Evolutionary conservation across 2,797 vertebrate species (phyloP).

Genomic region (Clarias platycephalus): DNA sequence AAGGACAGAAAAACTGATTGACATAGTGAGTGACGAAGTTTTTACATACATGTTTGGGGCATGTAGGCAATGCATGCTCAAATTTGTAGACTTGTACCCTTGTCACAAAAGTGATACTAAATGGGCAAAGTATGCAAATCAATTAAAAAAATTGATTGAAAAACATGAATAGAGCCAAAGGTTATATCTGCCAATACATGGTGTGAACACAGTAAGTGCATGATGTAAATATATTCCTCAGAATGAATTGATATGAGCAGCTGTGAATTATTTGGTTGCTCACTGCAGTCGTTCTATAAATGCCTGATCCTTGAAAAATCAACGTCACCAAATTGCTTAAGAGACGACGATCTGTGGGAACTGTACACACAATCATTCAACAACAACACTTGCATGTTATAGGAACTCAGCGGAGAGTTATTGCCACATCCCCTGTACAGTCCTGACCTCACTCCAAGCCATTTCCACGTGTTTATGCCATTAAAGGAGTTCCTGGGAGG

Average conservation of each 20-base stretch:
- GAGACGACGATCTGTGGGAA: too few species aligned
- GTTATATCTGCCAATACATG: not conserved
- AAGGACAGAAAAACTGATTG: not conserved
- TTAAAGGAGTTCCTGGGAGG: too few species aligned
- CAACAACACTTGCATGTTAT: too few species aligned
- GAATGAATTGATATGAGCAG: not conserved
- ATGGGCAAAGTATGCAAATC: not conserved
- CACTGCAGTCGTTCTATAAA: too few species aligned
- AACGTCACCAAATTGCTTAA: too few species aligned
- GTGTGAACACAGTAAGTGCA: not conserved
- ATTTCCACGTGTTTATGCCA: too few species aligned
- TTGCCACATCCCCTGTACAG: too few species aligned
- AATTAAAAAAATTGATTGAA: not conserved
- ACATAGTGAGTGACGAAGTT: not conserved
- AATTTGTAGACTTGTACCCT: not conserved
- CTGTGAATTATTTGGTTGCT: too few species aligned
- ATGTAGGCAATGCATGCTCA: not conserved
- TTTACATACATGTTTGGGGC: not conserved
- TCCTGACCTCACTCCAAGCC: too few species aligned
- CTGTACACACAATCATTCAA: too few species aligned
- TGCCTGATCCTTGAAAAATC: too few species aligned
- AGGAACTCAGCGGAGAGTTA: too few species aligned
- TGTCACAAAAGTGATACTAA: not conserved
- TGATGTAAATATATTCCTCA: not conserved
- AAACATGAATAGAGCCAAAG: not conserved